Percentiles rank a stretch among this genome's conserved stretches.
phyloP scores from a whole-genome alignment of 2,888 invertebrate species.

The Thera britannica region DNA sequence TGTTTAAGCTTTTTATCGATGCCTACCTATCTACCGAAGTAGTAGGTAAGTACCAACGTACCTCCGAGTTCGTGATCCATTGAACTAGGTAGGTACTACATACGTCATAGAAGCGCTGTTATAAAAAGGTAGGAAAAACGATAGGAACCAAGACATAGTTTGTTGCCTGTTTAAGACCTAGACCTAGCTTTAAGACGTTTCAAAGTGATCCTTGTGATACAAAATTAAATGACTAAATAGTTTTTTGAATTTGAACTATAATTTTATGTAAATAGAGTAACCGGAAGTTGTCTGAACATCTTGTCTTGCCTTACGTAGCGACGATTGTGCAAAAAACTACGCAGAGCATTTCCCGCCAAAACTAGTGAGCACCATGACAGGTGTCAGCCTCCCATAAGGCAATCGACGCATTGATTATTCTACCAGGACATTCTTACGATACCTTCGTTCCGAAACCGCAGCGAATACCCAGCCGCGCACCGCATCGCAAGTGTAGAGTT shows the following conservation, averaged over 20 bases:
- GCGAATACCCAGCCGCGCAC: slow-evolving; percentile 66
- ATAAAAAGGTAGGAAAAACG: too few species aligned
- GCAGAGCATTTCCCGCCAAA: slow-evolving; percentile 39
- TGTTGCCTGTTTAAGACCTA: too few species aligned
- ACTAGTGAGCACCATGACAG: slow-evolving; percentile 45
- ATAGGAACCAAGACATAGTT: too few species aligned
- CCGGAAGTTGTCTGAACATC: slow-evolving; percentile 12
- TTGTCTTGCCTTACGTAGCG: slow-evolving; percentile 1
- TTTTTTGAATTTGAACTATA: background rate
- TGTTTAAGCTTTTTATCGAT: too few species aligned
- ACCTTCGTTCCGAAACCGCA: slow-evolving; percentile 62
- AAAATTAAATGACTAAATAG: too few species aligned
- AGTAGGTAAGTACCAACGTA: too few species aligned
- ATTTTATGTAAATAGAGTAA: background rate
- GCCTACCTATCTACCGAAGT: too few species aligned
- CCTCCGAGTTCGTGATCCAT: too few species aligned
- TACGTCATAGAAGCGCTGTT: too few species aligned
- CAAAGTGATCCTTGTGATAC: too few species aligned
- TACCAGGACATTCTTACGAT: slow-evolving; percentile 67
- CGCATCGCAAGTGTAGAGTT: slow-evolving; percentile 65
- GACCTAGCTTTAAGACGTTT: too few species aligned
- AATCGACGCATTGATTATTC: slow-evolving; percentile 71
- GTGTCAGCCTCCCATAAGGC: slow-evolving; percentile 49
- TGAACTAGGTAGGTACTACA: too few species aligned
- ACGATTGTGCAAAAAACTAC: background rate